Evolutionary conservation across 30 jellyfish, hydroid and myxozoan genomes (phyloP), one percentile per base, ranked within the genome.

Genomic region (Phacellophora camtschatica): DNA sequence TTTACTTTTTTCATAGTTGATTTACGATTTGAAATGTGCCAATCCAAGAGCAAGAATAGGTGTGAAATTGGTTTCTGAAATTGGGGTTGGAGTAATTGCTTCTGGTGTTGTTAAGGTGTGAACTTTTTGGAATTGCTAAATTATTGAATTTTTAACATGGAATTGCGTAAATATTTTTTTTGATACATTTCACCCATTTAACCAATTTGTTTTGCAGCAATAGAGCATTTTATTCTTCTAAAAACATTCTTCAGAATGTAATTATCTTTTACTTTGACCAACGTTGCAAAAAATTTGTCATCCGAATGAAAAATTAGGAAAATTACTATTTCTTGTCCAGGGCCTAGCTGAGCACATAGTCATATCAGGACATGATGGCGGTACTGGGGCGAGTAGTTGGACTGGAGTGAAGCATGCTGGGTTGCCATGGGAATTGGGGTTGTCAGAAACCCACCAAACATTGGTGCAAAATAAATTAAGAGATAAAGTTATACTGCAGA

Each of bases 341-440:
- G 96, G 96, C 28, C 55, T 67, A 5, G 96, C 96, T 4, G 96
- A 87, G 68, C 93, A 77, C 33, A 87, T 87, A 27, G 93, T 77
- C 36, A 87, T 87, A 20, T 77, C 96, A 46, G 96, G 96, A 4
- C 96, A 87, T 55, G 96, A 87, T 54, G 96, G 96, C 0, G 96
- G 96, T 49, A 87, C 96, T 12, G 96, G 96, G 27, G 96, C 96
- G 18, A 76, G 93, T 45, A 77, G 93, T 29, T 77, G 93, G 93
- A 87, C 96, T 2, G 92, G 93, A 3, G 93, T 87, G 71, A 87
- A 87, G 68, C 96, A 87, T 70, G 96, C 96, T 65, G 96, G 96
- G 18, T 71, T 77, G 9, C 96, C 96, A 0, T 87, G 96, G 96
- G 96, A 87, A 59, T 71, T 87, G 15, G 96, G 96, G 5, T 74